Conservation (phyloP, 1,140 invertebrate species). For the Drosophila pseudoobscura region DNA sequence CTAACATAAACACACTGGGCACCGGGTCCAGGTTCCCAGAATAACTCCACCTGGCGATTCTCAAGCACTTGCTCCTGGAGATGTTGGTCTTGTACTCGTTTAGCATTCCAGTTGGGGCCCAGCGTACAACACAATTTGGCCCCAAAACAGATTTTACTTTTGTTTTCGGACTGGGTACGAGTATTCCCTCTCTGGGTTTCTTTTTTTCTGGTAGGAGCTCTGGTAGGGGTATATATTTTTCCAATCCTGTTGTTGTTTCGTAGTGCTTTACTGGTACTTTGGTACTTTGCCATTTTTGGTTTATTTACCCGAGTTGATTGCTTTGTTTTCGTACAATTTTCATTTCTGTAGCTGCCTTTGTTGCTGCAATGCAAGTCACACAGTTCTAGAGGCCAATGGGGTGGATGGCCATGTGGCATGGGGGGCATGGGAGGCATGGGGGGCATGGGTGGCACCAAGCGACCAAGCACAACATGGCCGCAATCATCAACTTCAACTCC, state of each 20-base stretch:
- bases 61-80: slow-evolving; percentile 14
- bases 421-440: neutral
- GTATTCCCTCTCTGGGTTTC: neutral
- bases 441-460: slow-evolving; percentile 20
- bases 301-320: slow-evolving; percentile 79
- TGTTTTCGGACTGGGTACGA: slow-evolving; percentile 11
- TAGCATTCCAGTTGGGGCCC: slow-evolving; percentile 52
- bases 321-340: slow-evolving; percentile 77
- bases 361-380: slow-evolving; percentile 73
- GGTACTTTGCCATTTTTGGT: slow-evolving; percentile 68
- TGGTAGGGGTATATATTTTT: slow-evolving; percentile 27
- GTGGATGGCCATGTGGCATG: neutral
- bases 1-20: slow-evolving; percentile 16
- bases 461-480: slow-evolving; percentile 62
- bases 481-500: slow-evolving; percentile 74
- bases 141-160: slow-evolving; percentile 43
- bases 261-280: slow-evolving; percentile 68
- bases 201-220: neutral
- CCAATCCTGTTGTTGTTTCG: slow-evolving; percentile 39
- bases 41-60: slow-evolving; percentile 43
- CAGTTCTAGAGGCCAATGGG: slow-evolving; percentile 48
- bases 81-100: slow-evolving; percentile 37
- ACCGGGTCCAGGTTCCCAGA: slow-evolving; percentile 1
- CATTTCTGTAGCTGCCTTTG: slow-evolving; percentile 48
- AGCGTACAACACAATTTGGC: slow-evolving; percentile 38